phyloP scores from a whole-genome alignment of 2,888 invertebrate genomes.

The Lithophane semibrunnea region DNA sequence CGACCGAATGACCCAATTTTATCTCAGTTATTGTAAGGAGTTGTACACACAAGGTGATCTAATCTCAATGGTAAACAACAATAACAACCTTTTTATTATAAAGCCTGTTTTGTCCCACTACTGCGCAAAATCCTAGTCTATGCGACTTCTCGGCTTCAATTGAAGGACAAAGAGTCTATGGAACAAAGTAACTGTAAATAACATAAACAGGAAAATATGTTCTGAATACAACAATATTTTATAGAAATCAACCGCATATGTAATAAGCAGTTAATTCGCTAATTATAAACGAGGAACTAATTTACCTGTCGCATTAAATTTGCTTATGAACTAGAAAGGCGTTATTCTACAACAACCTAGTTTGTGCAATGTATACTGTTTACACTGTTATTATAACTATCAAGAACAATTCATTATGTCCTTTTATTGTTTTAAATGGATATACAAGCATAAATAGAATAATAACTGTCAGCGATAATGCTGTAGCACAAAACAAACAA shows the following conservation, averaged over 20 bases:
- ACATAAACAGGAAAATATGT: constrained; percentile 15
- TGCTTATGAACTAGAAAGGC: constrained; percentile 32
- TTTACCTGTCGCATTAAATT: constrained; percentile 36
- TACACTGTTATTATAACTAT: constrained; percentile 8
- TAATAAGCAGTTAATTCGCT: constrained; percentile 25
- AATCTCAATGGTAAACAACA: constrained; percentile 25
- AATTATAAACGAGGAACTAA: constrained; percentile 54
- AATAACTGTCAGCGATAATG: constrained; percentile 18
- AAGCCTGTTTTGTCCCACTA: neutral
- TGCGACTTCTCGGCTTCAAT: neutral
- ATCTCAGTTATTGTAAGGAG: constrained; percentile 66
- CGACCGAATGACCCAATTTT: constrained; percentile 85
- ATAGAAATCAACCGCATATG: neutral
- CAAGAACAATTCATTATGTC: constrained; percentile 11
- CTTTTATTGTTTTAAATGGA: constrained; percentile 11
- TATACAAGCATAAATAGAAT: constrained; percentile 13
- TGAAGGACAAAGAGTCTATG: neutral
- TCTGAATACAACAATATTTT: constrained; percentile 4
- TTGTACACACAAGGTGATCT: constrained; percentile 15
- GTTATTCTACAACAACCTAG: neutral
- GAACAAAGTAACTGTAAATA: neutral
- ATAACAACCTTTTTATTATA: constrained; percentile 15
- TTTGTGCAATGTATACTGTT: neutral
- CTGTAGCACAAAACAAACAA: constrained; percentile 1
- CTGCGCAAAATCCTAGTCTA: neutral